These are phyloP conservation scores for Melospiza melodia DNA, from an alignment of 2,113 vertebrate species.

Conservation along the genomic window DNA sequence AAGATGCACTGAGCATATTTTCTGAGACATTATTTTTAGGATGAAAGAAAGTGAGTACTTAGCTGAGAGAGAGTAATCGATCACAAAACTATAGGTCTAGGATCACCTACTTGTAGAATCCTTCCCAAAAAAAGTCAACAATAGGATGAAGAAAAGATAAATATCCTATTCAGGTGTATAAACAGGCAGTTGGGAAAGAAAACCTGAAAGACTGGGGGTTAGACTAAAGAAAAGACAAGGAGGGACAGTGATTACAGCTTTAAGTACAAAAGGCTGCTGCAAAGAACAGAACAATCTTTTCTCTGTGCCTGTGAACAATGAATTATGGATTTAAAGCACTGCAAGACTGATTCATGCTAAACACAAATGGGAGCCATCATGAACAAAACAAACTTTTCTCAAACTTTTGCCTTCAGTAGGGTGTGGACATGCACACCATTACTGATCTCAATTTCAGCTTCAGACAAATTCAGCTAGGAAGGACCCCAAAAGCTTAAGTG, in stretches of 20 bases:
- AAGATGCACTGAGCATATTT: background rate
- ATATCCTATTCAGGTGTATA: background rate
- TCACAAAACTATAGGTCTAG: background rate
- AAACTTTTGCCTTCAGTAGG: background rate
- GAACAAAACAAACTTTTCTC: background rate
- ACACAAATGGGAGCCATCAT: background rate
- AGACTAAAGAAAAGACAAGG: background rate
- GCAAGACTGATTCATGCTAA: background rate
- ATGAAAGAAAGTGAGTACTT: background rate
- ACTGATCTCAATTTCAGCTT: background rate
- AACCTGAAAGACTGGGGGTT: background rate
- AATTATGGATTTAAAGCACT: background rate
- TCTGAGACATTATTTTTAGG: background rate
- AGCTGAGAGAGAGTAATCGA: background rate
- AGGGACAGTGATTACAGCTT: background rate
- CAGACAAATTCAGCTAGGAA: background rate
- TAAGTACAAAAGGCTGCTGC: background rate
- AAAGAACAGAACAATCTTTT: background rate
- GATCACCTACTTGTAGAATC: background rate
- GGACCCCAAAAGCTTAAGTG: background rate
- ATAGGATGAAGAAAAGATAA: background rate
- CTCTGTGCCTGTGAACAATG: background rate
- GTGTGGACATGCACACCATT: accelerated
- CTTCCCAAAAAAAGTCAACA: background rate
- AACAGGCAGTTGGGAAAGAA: background rate